Base-by-base conservation (phyloP, 2,797 vertebrate species). In the Darevskia nairensis region DNA sequence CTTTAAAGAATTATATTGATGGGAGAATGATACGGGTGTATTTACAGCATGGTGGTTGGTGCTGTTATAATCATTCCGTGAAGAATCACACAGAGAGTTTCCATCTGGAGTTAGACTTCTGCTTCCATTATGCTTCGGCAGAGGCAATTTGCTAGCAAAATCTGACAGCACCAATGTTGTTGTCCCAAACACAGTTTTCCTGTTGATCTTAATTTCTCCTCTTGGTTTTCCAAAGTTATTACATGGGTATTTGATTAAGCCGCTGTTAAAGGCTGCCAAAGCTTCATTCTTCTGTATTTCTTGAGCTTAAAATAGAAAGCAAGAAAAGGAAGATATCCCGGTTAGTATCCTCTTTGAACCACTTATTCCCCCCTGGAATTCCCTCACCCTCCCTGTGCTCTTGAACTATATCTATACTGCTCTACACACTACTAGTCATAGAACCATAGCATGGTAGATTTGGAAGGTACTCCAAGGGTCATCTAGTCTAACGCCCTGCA, bases 141-240 rank as follows among this genome's bases (percentile, higher is more conserved):
- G 90, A 93, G 92, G 94, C 85, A 88, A 93, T 93, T 96, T 96
- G 93, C 94, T 92, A 95, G 96, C 97, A 90, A 98, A 95, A 96
- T 98, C 97, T 13, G 97, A 98, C 95, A 99, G 95, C 89, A 99
- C 96, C 82, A 99, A 96, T 59, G 98, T 99, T 89, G 98, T 95
- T 84, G 96, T 98, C 93, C 98, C 98, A 90, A 99, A 98, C 1
- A 95, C 97, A 32, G 98, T 96, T 94, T 95, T 98, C 94, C 98
- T 97, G 95, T 98, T 98, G 92, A 99, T 96, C 97, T 98, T 99
- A 93, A 98, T 94, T 95, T 98, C 97, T 91, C 96, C 95, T 82
- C 90, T 96, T 32, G 97, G 96, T 93, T 98, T 99, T 93, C 93
- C 94, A 94, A 99, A 99, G 80, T 96, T 94, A 81, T 96, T 98